These are phyloP conservation scores for Phalacrocorax aristotelis DNA, from an alignment of 2,113 vertebrate species.

Conservation along the genomic window DNA sequence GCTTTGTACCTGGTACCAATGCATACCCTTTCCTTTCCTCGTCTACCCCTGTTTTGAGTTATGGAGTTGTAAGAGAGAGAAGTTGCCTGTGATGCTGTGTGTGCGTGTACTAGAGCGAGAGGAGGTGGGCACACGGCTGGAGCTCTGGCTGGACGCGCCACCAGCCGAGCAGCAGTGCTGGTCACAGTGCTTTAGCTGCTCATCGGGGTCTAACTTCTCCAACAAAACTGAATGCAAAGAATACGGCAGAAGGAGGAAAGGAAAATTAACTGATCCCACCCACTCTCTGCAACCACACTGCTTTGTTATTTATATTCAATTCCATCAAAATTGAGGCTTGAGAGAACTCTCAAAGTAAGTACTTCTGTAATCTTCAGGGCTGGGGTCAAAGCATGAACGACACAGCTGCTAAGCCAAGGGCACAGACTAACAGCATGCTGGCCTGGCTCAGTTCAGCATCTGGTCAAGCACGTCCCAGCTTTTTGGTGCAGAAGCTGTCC, in stretches of 20 bases:
- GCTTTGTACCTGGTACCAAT: neutral
- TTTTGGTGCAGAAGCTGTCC: neutral
- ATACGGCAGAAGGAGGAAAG: neutral
- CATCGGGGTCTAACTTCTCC: neutral
- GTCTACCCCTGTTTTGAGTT: neutral
- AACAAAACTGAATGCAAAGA: neutral
- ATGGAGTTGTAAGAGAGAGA: neutral
- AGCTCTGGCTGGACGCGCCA: neutral
- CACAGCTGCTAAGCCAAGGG: neutral
- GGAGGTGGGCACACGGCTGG: neutral
- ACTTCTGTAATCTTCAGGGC: neutral
- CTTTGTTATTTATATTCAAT: neutral
- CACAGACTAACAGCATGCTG: neutral
- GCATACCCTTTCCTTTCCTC: neutral
- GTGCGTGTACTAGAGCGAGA: neutral
- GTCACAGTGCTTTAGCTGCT: accelerated
- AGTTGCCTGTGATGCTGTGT: neutral
- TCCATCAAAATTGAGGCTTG: neutral
- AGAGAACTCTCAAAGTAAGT: neutral
- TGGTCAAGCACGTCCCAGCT: neutral
- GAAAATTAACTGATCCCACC: neutral
- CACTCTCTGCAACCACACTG: neutral
- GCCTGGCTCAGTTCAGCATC: neutral
- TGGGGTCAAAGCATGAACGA: neutral
- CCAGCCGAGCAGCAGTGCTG: accelerated